Evolutionary conservation across 2,113 vertebrate species (phyloP).

Genomic region (Vulpes lagopus): DNA sequence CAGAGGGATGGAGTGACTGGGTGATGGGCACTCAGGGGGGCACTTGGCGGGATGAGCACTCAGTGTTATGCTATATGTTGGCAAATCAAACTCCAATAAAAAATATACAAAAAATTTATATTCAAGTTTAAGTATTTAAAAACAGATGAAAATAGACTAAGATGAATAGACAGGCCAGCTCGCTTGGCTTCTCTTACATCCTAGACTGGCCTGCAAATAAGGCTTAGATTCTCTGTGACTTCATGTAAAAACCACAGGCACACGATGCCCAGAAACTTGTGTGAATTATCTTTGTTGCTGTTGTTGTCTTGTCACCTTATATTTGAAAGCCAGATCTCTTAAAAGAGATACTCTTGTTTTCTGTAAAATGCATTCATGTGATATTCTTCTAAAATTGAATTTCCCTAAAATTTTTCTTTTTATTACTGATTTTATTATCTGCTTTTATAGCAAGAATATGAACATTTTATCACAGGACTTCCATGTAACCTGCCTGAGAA

Average conservation of each 20-base stretch:
- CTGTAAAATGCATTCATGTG: neutral
- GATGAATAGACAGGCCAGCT: neutral
- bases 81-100: too few relatives aligned
- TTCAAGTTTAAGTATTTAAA: neutral
- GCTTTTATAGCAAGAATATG: neutral
- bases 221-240: neutral
- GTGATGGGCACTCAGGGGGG: too few relatives aligned
- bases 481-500: neutral
- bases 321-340: neutral
- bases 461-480: neutral
- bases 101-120: neutral
- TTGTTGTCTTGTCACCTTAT: neutral
- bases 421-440: neutral
- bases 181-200: neutral
- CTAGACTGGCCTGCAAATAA: neutral
- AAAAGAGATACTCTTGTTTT: neutral
- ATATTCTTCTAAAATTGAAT: constrained; percentile 2
- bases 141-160: neutral
- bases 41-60: too few relatives aligned
- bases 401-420: constrained; percentile 14
- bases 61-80: too few relatives aligned
- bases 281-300: neutral
- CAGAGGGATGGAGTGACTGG: too few relatives aligned
- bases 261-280: neutral
- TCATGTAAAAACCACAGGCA: neutral